phyloP scores from a whole-genome alignment of 2,113 vertebrate genomes.

The Hiodon tergisus region DNA sequence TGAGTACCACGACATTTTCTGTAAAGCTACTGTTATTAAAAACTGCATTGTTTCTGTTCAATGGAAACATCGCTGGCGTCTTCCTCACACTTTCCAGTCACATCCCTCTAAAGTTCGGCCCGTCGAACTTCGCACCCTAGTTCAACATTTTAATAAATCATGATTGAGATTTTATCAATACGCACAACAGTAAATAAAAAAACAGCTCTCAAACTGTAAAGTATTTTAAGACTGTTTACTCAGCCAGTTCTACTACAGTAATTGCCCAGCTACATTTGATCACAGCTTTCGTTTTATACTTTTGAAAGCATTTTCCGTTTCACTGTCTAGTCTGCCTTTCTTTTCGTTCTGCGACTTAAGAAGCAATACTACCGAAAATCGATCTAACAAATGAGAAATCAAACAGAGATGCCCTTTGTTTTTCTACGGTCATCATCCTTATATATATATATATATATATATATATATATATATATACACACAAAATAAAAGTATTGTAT shows the following conservation, averaged over 20 bases:
- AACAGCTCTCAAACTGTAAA: constrained; percentile 24
- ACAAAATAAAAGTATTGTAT: constrained; percentile 60
- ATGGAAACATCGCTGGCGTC: too few species aligned
- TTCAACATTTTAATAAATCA: neutral
- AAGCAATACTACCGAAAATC: constrained; percentile 39
- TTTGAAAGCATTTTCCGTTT: too few species aligned
- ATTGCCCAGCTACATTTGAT: constrained; percentile 64
- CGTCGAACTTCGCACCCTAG: neutral
- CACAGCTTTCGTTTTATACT: constrained; percentile 46
- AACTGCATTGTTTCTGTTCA: neutral
- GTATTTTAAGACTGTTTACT: constrained; percentile 46
- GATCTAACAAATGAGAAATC: too few species aligned
- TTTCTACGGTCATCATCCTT: too few species aligned
- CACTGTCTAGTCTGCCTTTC: too few species aligned
- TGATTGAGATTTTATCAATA: too few species aligned
- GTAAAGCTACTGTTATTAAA: constrained; percentile 11
- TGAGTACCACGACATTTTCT: neutral
- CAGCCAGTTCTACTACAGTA: constrained; percentile 56
- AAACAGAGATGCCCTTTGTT: too few species aligned
- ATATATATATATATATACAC: constrained; percentile 56
- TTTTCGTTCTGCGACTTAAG: constrained; percentile 29
- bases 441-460: too few species aligned
- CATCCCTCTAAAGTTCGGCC: neutral
- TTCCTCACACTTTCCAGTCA: neutral
- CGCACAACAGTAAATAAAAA: neutral